phyloP scores from a whole-genome alignment of 2,888 invertebrate genomes.

The Plemyria rubiginata region DNA sequence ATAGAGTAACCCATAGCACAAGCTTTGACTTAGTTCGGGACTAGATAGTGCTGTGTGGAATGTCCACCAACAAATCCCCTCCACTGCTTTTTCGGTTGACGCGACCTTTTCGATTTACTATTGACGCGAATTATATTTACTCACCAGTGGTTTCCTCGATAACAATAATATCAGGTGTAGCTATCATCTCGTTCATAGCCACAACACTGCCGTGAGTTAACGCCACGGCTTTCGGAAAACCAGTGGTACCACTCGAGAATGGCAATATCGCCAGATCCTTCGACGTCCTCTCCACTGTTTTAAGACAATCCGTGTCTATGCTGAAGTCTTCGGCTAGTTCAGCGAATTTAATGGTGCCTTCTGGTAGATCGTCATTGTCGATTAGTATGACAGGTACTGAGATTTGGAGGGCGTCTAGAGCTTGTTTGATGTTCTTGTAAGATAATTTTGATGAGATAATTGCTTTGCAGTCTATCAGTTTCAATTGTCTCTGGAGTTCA shows the following conservation, averaged over 20 bases:
- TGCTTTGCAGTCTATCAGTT: slow-evolving; percentile 86
- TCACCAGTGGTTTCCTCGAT: slow-evolving; percentile 73
- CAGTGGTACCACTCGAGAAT: slow-evolving; percentile 95
- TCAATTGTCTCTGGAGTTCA: slow-evolving; percentile 88
- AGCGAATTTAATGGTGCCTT: slow-evolving; percentile 86
- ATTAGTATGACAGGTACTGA: slow-evolving; percentile 82
- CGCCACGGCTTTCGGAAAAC: slow-evolving; percentile 90
- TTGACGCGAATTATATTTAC: slow-evolving; percentile 17
- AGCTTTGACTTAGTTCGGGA: no score
- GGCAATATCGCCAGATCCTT: slow-evolving; percentile 89
- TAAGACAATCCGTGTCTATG: slow-evolving; percentile 80
- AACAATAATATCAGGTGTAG: slow-evolving; percentile 64
- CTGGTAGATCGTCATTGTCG: slow-evolving; percentile 76
- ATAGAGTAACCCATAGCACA: no score
- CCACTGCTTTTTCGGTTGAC: no score
- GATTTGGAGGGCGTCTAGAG: slow-evolving; percentile 71
- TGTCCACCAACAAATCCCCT: no score
- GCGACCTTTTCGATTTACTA: no score
- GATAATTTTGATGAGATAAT: slow-evolving; percentile 86
- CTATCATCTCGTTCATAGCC: slow-evolving; percentile 74
- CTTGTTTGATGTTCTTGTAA: slow-evolving; percentile 76
- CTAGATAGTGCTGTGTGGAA: no score
- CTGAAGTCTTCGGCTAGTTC: slow-evolving; percentile 85
- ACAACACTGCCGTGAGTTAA: slow-evolving; percentile 86
- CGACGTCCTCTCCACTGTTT: slow-evolving; percentile 66